Conservation (phyloP, 2,113 vertebrate species). For the Melanostigma gelatinosum region DNA sequence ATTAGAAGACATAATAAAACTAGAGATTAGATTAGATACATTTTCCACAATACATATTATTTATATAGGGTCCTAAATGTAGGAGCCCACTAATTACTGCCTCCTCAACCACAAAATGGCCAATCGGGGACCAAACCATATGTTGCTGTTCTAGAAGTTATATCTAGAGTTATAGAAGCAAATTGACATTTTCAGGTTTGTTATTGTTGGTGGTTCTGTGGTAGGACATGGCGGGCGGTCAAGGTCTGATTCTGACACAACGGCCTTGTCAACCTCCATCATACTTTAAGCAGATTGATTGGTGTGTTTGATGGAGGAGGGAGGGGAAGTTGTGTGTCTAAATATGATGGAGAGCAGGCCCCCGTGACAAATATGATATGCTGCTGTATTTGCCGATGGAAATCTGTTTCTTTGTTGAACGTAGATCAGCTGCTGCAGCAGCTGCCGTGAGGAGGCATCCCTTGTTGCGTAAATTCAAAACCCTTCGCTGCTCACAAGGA, state of each 20-base stretch:
- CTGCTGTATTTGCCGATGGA: slow-evolving; percentile 24
- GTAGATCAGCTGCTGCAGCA: slow-evolving; percentile 29
- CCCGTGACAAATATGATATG: slow-evolving; percentile 39
- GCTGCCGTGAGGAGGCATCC: slow-evolving; percentile 27
- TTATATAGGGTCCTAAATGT: neutral
- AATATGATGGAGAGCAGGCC: slow-evolving; percentile 40
- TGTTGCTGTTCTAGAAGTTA: neutral
- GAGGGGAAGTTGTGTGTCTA: slow-evolving; percentile 34
- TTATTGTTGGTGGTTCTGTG: slow-evolving; percentile 52
- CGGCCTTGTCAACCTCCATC: slow-evolving; percentile 24
- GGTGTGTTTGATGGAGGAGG: slow-evolving; percentile 29
- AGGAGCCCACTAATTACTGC: slow-evolving; percentile 36
- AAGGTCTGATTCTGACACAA: slow-evolving; percentile 42
- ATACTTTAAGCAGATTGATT: slow-evolving; percentile 31
- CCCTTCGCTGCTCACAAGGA: neutral
- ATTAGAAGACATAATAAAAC: neutral
- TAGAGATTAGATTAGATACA: neutral
- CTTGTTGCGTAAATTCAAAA: neutral
- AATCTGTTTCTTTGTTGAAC: slow-evolving; percentile 36
- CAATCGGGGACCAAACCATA: neutral
- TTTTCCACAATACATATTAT: neutral
- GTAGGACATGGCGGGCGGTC: slow-evolving; percentile 33
- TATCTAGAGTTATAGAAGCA: slow-evolving; percentile 10
- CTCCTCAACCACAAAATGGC: slow-evolving; percentile 29
- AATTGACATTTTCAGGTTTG: slow-evolving; percentile 33